phyloP scores from a whole-genome alignment of 2,888 invertebrate species.

The Archips crataeganus region DNA sequence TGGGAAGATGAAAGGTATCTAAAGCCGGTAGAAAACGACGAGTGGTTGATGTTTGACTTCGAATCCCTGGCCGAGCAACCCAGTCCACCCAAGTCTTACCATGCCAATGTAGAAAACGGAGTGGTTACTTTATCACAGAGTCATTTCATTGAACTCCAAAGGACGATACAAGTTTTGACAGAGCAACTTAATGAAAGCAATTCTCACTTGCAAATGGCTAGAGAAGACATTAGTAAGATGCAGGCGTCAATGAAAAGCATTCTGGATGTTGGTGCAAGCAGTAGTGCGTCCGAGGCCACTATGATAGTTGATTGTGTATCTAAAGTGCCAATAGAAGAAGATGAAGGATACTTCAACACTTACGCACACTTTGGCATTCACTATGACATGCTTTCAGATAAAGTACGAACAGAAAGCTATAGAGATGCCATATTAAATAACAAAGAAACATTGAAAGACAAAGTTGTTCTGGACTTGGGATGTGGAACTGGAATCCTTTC shows the following conservation, averaged over 20 bases:
- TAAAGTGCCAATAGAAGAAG: constrained; percentile 86
- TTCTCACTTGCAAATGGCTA: constrained; percentile 85
- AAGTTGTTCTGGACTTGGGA: constrained; percentile 97
- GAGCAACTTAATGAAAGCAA: constrained; percentile 87
- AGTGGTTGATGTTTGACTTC: constrained; percentile 93
- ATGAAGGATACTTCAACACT: constrained; percentile 92
- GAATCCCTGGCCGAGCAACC: constrained; percentile 73
- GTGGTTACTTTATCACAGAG: constrained; percentile 86
- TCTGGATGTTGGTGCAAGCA: constrained; percentile 71
- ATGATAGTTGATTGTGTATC: constrained; percentile 69
- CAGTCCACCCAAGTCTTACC: constrained; percentile 77
- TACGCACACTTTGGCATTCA: constrained; percentile 97
- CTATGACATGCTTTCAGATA: constrained; percentile 97
- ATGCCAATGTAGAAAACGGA: constrained; percentile 87
- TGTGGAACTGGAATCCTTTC: constrained; percentile 99
- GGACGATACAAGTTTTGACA: constrained; percentile 84
- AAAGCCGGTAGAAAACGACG: constrained; percentile 91
- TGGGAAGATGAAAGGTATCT: constrained; percentile 93
- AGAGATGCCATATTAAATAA: constrained; percentile 93
- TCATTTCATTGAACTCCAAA: constrained; percentile 87
- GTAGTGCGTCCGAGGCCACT: constrained; percentile 50
- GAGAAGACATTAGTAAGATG: constrained; percentile 87
- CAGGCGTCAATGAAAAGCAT: constrained; percentile 85
- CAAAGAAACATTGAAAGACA: constrained; percentile 88
- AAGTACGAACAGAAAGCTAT: constrained; percentile 94